Conservation (phyloP, 2,888 invertebrate species). For the Tachystola acroxantha region DNA sequence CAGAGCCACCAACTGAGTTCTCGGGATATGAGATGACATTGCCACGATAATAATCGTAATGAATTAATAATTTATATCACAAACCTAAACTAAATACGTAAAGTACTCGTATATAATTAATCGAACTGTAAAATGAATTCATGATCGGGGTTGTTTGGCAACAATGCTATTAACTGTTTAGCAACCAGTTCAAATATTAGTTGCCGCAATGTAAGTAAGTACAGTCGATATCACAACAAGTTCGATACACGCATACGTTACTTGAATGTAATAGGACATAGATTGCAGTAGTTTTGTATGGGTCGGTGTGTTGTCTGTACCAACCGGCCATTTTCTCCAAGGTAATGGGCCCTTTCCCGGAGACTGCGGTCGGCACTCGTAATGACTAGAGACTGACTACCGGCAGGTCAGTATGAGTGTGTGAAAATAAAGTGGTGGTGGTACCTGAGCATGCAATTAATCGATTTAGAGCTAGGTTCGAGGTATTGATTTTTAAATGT, state of each 20-base stretch:
- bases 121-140: too few species aligned
- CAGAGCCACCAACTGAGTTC: neutral
- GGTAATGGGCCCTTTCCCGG: slow-evolving; percentile 44
- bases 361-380: slow-evolving; percentile 30
- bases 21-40: neutral
- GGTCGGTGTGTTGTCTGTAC: too few species aligned
- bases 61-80: too few species aligned
- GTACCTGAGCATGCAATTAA: slow-evolving; percentile 7
- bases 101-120: too few species aligned
- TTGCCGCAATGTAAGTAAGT: slow-evolving; percentile 6
- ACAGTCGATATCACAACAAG: too few species aligned
- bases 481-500: too few species aligned
- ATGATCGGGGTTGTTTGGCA: neutral
- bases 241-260: too few species aligned
- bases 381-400: slow-evolving; percentile 29
- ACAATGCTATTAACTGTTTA: neutral
- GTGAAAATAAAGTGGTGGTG: slow-evolving; percentile 26
- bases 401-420: slow-evolving; percentile 23
- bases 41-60: neutral
- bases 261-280: too few species aligned
- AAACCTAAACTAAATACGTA: too few species aligned
- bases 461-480: too few species aligned
- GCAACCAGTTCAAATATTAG: neutral
- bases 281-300: too few species aligned
- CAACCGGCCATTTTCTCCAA: slow-evolving; percentile 39